Evolutionary conservation across 2,797 vertebrate species (phyloP), one percentile per base, ranked within the genome.

Genomic region (Pygocentrus nattereri): DNA sequence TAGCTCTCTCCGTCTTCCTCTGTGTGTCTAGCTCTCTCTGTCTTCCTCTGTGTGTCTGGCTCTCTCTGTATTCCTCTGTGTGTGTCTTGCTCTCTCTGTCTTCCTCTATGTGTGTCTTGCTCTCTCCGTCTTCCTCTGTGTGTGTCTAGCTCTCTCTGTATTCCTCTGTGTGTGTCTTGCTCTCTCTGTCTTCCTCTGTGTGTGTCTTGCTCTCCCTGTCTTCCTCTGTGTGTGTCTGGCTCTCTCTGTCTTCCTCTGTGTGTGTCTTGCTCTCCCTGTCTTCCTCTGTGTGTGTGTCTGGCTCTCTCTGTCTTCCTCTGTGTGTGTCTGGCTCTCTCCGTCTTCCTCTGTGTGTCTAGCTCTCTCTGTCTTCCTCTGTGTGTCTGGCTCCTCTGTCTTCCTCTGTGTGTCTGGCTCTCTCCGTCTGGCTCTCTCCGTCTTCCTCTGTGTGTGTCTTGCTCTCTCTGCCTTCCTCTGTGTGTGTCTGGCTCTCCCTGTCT

Each of bases 201-300:
- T n/a, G 34, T 41, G 8, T 18, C 31, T 16, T 31, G n/a, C 21
- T 23, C 54, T 25, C n/a, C 25, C 18, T 49, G 15, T 54, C 52
- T n/a, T n/a, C n/a, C 3, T 62, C 12, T 31, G 0, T 15, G 0
- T 30, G 0, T 30, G 13, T 62, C 2, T 30, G 25, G 75, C 31
- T 23, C 12, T 16, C 1, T 5, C 23, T 62, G 10, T 18, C 25
- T 62, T 6, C 3, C 31, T 23, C 21, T 47, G 3, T 41, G 3
- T 41, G 34, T 41, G 8, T 18, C 31, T 16, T 31, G n/a, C 21
- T 23, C 54, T 25, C n/a, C 25, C 18, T 49, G 15, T 54, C 52
- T n/a, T n/a, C n/a, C n/a, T n/a, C n/a, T 54, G 52, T 49, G 44
- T 44, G 41, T 81, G 23, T 81, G 21, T 18, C 18, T n/a, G 10